Evolutionary conservation across 1,140 invertebrate genomes (phyloP).

Genomic region (Lysiphlebus fabarum): DNA sequence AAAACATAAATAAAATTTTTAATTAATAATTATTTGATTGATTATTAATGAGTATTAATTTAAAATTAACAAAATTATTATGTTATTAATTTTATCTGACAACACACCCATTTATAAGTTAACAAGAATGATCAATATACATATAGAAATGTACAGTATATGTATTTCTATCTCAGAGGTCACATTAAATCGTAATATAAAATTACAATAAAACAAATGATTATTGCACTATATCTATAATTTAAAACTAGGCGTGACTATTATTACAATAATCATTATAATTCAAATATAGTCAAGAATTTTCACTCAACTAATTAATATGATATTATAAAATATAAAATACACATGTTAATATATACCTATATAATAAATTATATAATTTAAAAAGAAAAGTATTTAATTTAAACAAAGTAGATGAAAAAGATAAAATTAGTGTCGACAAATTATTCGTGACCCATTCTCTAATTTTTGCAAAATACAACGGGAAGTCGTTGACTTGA

Average conservation of each 20-base stretch:
- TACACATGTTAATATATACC: no score
- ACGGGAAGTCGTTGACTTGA: neutral
- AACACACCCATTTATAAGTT: constrained; percentile 18
- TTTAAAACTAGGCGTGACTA: constrained; percentile 3
- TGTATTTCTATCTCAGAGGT: constrained; percentile 1
- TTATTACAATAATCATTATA: neutral
- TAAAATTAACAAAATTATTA: neutral
- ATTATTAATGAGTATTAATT: no score
- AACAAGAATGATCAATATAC: neutral
- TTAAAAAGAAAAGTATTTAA: no score
- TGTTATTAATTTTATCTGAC: neutral
- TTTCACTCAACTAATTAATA: constrained; percentile 4
- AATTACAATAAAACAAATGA: constrained; percentile 20
- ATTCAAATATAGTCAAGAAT: neutral
- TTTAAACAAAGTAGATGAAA: neutral
- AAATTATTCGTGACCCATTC: constrained; percentile 1
- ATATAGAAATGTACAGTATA: no score
- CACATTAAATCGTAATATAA: constrained; percentile 8
- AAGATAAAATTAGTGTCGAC: neutral
- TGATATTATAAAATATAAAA: neutral
- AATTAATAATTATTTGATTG: no score
- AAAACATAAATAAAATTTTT: no score
- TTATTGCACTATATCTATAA: constrained; percentile 16
- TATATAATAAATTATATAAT: no score
- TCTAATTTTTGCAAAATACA: neutral